phyloP scores from a whole-genome alignment of 2,888 invertebrate genomes.

The Podabrus alpinus region DNA sequence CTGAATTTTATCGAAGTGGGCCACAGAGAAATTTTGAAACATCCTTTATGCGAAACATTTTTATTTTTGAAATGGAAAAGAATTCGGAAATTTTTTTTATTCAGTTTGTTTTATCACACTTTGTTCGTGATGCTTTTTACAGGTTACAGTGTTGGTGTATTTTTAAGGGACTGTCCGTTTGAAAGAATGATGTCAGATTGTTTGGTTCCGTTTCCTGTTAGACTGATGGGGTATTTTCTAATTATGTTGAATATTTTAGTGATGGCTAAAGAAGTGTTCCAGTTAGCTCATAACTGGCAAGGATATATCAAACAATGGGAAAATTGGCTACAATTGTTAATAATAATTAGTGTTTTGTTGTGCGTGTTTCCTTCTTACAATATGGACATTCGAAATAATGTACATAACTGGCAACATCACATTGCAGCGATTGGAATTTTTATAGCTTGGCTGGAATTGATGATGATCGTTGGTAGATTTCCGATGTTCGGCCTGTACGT shows the following conservation, averaged over 20 bases:
- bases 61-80: slow-evolving; percentile 81
- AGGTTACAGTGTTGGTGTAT: slow-evolving; percentile 69
- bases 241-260: slow-evolving; percentile 67
- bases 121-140: slow-evolving; percentile 77
- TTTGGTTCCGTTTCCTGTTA: slow-evolving; percentile 40
- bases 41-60: slow-evolving; percentile 85
- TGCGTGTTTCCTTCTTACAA: slow-evolving; percentile 60
- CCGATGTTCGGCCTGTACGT: slow-evolving; percentile 85
- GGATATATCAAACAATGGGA: slow-evolving; percentile 82
- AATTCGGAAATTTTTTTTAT: slow-evolving; percentile 80
- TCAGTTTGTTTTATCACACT: slow-evolving; percentile 77
- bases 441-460: slow-evolving; percentile 80
- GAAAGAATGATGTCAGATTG: slow-evolving; percentile 34
- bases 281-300: slow-evolving; percentile 73
- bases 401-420: slow-evolving; percentile 75
- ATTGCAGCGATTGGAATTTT: slow-evolving; percentile 79
- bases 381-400: slow-evolving; percentile 41
- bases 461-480: slow-evolving; percentile 85
- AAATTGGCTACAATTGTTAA: slow-evolving; percentile 81
- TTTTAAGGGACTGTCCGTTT: slow-evolving; percentile 57
- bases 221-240: slow-evolving; percentile 62
- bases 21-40: slow-evolving; percentile 76
- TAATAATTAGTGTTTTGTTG: slow-evolving; percentile 71
- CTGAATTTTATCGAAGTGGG: slow-evolving; percentile 79
- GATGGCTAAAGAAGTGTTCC: slow-evolving; percentile 75